Evolutionary conservation across 2,888 invertebrate species (phyloP), one percentile per base, ranked within the genome.

Genomic region (Germaria angustata): DNA sequence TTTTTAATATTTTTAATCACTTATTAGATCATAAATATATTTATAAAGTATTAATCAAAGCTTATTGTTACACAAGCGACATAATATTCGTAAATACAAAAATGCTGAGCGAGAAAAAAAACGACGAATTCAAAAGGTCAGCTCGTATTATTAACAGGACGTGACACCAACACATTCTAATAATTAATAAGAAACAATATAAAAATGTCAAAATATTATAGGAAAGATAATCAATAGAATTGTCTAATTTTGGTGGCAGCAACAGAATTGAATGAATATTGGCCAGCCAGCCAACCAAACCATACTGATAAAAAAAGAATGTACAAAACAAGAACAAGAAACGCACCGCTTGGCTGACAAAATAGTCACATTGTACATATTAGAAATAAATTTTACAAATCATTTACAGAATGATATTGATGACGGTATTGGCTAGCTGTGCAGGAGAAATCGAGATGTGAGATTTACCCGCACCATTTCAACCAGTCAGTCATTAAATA

Each of bases 121-220:
- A 57, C 81, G 68, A 76, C 32, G 41, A 39, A 51, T 22, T 22
- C 6, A 20, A 41, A 59, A 53, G 49, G 13, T 63, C 55, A 22
- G 0, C 24, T 73, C 57, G 28, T 24, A 36, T 71, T 76, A 81
- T n/a, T n/a, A n/a, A 57, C 41, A 34, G 44, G 13, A 61, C 39
- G 57, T 41, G 41, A 61, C 57, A 69, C 32, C 65, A 66, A 51
- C 49, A 86, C n/a, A n/a, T n/a, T n/a, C n/a, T n/a, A n/a, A n/a
- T n/a, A n/a, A 86, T 87, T 84, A 81, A 84, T 44, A 86, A 86
- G 76, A 86, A 86, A 76, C 84, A 78, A 85, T 86, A 88, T 88
- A 87, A 87, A 88, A 87, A 84, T 86, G 84, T 88, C 85, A 71
- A 86, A 85, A 87, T 82, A 85, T 84, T 81, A 80, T n/a, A n/a